Conservation (phyloP, 2,888 invertebrate genomes). For the Sarcophaga caerulescens region DNA sequence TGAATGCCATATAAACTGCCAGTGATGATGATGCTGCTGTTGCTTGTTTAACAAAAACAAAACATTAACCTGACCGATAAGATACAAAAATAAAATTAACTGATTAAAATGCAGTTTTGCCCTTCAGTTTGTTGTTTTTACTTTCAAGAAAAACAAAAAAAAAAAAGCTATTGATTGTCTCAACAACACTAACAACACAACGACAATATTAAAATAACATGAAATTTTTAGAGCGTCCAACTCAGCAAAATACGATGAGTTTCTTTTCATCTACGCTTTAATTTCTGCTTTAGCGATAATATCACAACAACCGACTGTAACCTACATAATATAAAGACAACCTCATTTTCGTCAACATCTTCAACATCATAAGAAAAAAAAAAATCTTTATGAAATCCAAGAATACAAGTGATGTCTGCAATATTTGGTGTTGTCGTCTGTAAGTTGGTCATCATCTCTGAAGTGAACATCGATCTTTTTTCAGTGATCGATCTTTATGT, state of each 20-base stretch:
- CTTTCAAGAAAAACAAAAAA: background rate
- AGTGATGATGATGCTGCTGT: conserved; percentile 56
- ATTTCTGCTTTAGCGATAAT: conserved; percentile 63
- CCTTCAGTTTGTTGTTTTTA: conserved; percentile 16
- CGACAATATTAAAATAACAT: conserved; percentile 16
- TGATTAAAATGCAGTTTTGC: conserved; percentile 66
- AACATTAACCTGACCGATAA: conserved; percentile 66
- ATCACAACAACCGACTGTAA: conserved; percentile 59
- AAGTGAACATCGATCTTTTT: conserved; percentile 59
- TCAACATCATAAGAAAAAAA: conserved; percentile 17
- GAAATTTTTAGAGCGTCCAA: conserved; percentile 45
- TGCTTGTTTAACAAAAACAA: conserved; percentile 64
- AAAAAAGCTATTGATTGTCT: conserved; percentile 42
- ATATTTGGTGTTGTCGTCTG: conserved; percentile 4
- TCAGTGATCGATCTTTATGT: conserved; percentile 64
- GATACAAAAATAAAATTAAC: conserved; percentile 67
- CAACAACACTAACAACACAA: conserved; percentile 26
- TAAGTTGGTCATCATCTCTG: conserved; percentile 46
- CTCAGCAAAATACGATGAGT: conserved; percentile 58
- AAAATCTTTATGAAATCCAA: conserved; percentile 25
- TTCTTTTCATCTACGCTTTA: conserved; percentile 49
- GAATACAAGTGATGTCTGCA: conserved; percentile 46
- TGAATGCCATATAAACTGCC: too few relatives aligned
- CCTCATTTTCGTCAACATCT: conserved; percentile 39
- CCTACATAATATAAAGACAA: conserved; percentile 45